Percentiles rank a stretch among this genome's conserved stretches.
Evolutionary conservation across 2,113 vertebrate genomes (phyloP).

Genomic region (Crocuta crocuta): DNA sequence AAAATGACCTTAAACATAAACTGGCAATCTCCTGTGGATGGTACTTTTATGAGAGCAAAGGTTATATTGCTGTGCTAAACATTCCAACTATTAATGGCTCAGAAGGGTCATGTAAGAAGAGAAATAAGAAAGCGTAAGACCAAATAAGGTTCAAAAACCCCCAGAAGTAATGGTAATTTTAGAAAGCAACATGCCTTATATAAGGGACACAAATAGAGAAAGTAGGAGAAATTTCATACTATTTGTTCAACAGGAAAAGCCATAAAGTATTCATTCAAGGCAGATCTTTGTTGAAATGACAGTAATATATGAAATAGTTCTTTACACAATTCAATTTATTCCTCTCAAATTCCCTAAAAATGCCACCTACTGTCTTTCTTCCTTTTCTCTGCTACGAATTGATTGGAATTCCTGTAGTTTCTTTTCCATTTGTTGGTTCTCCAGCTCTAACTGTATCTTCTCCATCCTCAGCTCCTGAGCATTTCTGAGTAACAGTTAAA

Average conservation of each 20-base stretch:
- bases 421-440: conserved; percentile 92
- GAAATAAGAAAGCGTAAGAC: not conserved
- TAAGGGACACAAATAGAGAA: not conserved
- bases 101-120: not conserved
- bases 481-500: conserved; percentile 86
- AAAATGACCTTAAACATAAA: not conserved
- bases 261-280: not conserved
- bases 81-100: not conserved
- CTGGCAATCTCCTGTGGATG: not conserved
- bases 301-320: not conserved
- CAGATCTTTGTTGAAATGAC: not conserved
- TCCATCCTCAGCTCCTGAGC: conserved; percentile 88
- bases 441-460: conserved; percentile 88
- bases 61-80: not conserved
- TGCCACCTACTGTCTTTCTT: conserved; percentile 91
- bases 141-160: not conserved
- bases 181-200: not conserved
- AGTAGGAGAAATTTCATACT: not conserved
- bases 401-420: conserved; percentile 90
- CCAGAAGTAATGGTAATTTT: not conserved
- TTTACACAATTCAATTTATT: not conserved
- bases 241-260: not conserved
- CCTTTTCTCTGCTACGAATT: conserved; percentile 91
- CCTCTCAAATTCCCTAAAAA: conserved; percentile 15
- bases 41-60: not conserved